Conservation (phyloP, 2,113 vertebrate species). For the Callocephalon fimbriatum region DNA sequence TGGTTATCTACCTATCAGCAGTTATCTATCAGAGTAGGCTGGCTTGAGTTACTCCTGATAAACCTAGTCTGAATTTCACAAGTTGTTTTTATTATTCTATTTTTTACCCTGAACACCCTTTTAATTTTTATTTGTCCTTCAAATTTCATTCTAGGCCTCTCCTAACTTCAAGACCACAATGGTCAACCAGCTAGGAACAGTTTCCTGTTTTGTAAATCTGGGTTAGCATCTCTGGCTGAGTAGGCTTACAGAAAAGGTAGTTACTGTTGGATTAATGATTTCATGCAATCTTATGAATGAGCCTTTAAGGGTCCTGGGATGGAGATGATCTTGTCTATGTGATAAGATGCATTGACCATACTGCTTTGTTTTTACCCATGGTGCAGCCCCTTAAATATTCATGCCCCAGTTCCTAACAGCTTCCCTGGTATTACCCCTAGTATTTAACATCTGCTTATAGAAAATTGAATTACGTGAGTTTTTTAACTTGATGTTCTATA, state of each 20-base stretch:
- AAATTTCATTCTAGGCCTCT: neutral
- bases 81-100: neutral
- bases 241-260: neutral
- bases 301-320: neutral
- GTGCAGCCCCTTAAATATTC: neutral
- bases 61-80: neutral
- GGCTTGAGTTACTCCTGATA: neutral
- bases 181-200: neutral
- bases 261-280: neutral
- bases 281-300: neutral
- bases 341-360: neutral
- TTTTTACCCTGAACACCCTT: neutral
- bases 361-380: neutral
- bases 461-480: neutral
- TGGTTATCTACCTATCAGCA: neutral
- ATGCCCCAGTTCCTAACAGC: neutral
- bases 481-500: neutral
- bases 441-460: neutral
- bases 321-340: neutral
- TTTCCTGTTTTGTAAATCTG: neutral
- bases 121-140: neutral
- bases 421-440: neutral
- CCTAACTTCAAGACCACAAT: neutral
- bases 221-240: neutral
- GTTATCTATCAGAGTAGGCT: neutral